Percentiles rank a stretch among this genome's conserved stretches.
Evolutionary conservation across 2,113 vertebrate species (phyloP).

Genomic region (Peromyscus leucopus): DNA sequence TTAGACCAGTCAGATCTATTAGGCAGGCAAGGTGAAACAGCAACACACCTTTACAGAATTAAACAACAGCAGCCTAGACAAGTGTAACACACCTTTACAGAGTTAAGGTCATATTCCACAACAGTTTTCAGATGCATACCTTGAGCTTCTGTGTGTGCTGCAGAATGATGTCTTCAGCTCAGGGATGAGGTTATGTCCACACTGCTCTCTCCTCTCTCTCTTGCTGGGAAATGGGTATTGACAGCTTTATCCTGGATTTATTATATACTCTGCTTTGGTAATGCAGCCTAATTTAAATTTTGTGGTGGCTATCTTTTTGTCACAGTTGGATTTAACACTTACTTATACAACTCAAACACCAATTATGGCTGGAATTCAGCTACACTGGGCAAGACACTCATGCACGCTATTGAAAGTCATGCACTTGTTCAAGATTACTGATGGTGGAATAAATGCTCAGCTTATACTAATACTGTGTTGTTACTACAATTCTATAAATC

Average conservation of each 20-base stretch:
- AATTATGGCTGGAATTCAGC: neutral
- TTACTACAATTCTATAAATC: constrained; percentile 1
- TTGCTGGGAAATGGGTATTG: neutral
- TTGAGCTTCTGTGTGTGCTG: neutral
- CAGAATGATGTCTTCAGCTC: neutral
- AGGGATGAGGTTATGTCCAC: neutral
- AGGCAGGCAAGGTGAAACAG: neutral
- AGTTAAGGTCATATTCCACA: neutral
- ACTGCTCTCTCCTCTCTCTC: neutral
- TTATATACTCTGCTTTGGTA: neutral
- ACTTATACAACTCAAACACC: neutral
- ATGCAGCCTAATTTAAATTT: neutral
- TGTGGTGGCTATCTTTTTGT: neutral
- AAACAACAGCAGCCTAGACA: neutral
- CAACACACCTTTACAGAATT: neutral
- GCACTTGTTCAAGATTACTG: neutral
- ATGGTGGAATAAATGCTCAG: neutral
- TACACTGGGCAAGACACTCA: neutral
- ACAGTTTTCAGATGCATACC: neutral
- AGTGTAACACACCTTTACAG: neutral
- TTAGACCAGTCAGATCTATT: neutral
- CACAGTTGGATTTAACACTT: neutral
- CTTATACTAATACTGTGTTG: neutral
- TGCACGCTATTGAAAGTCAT: neutral
- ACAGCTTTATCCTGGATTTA: neutral